Evolutionary conservation across 2,113 vertebrate species (phyloP).

Genomic region (Platysteira castanea): DNA sequence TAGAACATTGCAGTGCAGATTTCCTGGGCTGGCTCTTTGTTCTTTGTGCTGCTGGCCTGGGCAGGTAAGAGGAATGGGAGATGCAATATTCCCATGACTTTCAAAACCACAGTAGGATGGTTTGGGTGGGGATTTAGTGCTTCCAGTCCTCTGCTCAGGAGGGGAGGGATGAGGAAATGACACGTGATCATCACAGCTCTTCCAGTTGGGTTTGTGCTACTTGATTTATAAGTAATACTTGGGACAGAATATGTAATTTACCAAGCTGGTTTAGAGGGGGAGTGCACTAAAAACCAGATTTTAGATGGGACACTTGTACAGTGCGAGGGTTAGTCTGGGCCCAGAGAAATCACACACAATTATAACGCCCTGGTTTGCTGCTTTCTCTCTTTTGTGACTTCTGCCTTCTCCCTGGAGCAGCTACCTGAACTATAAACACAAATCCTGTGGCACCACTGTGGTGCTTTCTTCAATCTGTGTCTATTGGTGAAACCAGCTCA

Average conservation of each 20-base stretch:
- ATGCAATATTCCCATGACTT: background rate
- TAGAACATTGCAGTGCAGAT: background rate
- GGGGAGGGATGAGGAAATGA: background rate
- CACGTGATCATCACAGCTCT: background rate
- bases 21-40: background rate
- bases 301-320: rapidly evolving
- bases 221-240: background rate
- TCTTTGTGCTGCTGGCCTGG: background rate
- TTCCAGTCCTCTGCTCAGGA: background rate
- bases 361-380: rapidly evolving
- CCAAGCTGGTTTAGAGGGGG: background rate
- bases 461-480: background rate
- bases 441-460: rapidly evolving
- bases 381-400: background rate
- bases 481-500: background rate
- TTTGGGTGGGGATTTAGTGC: background rate
- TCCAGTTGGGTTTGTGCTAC: background rate
- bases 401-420: background rate
- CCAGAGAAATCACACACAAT: background rate
- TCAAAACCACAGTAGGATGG: background rate
- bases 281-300: background rate
- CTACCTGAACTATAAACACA: background rate
- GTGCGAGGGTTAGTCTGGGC: background rate
- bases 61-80: background rate
- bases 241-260: background rate